Evolutionary conservation across 64 coral and sea anemone genomes (phyloP), one percentile per base, ranked within the genome.

Genomic region (Astreopora myriophthalma): DNA sequence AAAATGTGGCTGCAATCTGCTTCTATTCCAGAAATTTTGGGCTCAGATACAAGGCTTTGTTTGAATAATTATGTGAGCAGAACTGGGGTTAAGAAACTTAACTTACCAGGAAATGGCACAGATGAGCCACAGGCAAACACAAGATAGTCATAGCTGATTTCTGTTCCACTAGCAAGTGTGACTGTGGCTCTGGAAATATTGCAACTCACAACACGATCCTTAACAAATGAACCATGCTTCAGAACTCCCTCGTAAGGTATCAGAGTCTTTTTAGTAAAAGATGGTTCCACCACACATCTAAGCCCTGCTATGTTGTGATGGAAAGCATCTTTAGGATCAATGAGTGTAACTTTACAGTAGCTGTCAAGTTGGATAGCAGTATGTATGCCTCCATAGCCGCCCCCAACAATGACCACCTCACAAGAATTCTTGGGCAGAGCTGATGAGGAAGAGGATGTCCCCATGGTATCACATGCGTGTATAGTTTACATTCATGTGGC

Each of bases 71-170:
- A n/a, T n/a, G n/a, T n/a, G n/a, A n/a, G n/a, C n/a, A n/a, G n/a
- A n/a, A n/a, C 11, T 46, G 11, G 4, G 42, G 42, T 46, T 46
- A 46, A 46, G 11, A 46, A 6, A 24, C 22, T 3, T 8, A 26
- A n/a, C 9, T 92, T 98, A 98, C 95, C 92, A 88, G 95, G 95
- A 74, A 98, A 98, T 76, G 92, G 92, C 28, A 87, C 88, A 23
- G 95, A 98, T 68, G 95, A 98, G 24, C 95, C 95, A 91, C 92
- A 98, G 22, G 95, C 92, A 76, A 98, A 81, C 32, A 98, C 83
- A 24, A 98, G 77, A 75, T 98, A 98, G 71, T 98, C 95, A 88
- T 94, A 98, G 14, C 74, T 37, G 7, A 98, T 48, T 66, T 94
- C 92, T 76, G 91, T 86, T 57, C 87, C 87, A 91, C 81, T 82